Evolutionary conservation across 2,797 vertebrate genomes (phyloP), one percentile per base, ranked within the genome.

Genomic region (Eleutherodactylus coqui): DNA sequence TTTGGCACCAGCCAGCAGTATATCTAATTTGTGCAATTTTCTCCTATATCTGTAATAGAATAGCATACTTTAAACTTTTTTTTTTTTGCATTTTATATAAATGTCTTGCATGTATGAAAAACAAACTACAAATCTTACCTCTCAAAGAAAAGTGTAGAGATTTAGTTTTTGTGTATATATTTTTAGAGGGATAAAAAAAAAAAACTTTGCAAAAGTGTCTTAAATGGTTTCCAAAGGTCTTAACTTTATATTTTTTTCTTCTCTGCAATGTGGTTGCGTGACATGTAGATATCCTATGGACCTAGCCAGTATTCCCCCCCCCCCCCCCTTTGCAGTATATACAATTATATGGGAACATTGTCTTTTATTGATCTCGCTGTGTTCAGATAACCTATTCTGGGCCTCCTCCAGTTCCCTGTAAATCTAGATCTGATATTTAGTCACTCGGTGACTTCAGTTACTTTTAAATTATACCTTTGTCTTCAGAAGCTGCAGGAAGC

Each of bases 71-170:
- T 7, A 47, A 47, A 34, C 8, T 67, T 67, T 67, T 7, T 51
- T 32, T 27, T 6, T 19, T 55, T 4, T 24, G 75, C 0, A 17
- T n/a, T n/a, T n/a, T n/a, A n/a, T n/a, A n/a, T n/a, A n/a, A n/a
- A n/a, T 11, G 75, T 55, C 29, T 76, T 77, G 75, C 21, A 38
- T 38, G 32, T 53, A 24, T 72, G 24, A 72, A 72, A 72, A 43
- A 70, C 8, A 41, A 70, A 70, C 14, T 29, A 76, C 45, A 49
- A 76, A 13, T 76, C 27, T 77, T 55, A 77, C 75, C 45, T 49
- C 47, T 78, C 3, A 29, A 76, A 51, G 16, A 75, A 69, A 69
- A n/a, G n/a, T 24, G 27, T 38, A 69, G 17, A 36, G 36, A 36
- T 21, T 69, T 69, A 8, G 19, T 17, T 36, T 62, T 55, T 55